Conservation (phyloP, 2,888 invertebrate species). For the Dolichomitus sp. region DNA sequence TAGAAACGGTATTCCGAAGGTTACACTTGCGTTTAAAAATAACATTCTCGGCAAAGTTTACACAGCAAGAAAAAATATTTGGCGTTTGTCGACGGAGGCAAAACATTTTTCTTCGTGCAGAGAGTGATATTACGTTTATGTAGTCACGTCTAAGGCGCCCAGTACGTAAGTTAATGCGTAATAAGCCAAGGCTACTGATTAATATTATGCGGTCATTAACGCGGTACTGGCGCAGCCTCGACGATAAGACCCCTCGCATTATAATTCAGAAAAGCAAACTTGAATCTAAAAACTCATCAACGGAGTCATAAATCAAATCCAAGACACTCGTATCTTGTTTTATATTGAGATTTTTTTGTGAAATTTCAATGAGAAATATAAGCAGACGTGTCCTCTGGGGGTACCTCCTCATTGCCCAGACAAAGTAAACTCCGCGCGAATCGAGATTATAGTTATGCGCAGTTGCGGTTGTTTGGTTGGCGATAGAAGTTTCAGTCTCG, state of each 20-base stretch:
- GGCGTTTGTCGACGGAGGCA: not conserved
- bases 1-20: too few relatives aligned
- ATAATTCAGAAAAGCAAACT: not conserved
- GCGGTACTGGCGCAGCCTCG: conserved; percentile 17
- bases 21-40: not conserved
- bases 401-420: not conserved
- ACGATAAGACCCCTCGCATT: conserved; percentile 41
- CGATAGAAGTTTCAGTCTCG: conserved; percentile 23
- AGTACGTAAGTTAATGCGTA: conserved; percentile 34
- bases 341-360: conserved; percentile 6
- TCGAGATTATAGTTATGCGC: conserved; percentile 18
- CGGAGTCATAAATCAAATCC: conserved; percentile 1
- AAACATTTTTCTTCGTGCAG: not conserved
- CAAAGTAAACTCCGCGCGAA: not conserved
- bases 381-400: not conserved
- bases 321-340: not conserved
- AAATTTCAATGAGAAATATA: not conserved
- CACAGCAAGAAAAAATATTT: not conserved
- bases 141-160: not conserved
- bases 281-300: conserved; percentile 19
- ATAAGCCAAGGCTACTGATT: conserved; percentile 55
- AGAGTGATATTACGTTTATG: conserved; percentile 7
- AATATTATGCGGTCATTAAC: conserved; percentile 57
- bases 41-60: conserved; percentile 3
- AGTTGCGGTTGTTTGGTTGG: conserved; percentile 6